Evolutionary conservation across 1,140 invertebrate species (phyloP), one percentile per base, ranked within the genome.

Genomic region (Lucilia sericata): DNA sequence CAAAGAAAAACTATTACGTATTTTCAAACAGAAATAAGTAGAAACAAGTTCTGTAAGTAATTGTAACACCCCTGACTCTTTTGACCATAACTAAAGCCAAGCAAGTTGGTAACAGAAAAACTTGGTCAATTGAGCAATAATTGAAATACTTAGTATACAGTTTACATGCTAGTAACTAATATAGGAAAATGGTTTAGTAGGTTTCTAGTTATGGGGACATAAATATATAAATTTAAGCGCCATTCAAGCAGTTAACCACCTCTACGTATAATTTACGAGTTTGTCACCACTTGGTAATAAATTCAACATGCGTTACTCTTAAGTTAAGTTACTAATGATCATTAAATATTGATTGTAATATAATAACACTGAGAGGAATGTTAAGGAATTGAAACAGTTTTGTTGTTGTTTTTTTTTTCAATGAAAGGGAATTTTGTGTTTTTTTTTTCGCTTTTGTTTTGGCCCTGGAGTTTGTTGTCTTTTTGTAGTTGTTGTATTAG

Each of bases 101-200:
- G 25, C 25, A 30, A 42, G 7, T 42, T 42, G 42, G 42, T 42
- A 42, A 42, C 42, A 8, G 42, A 42, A 42, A 8, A 42, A 42
- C 42, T 25, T 70, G 65, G 19, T n/a, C 65, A 70, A 70, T 70
- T 70, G 65, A 70, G 65, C 65, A 70, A 70, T 70, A 70, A 7
- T 3, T 70, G 4, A 2, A 70, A 19, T 70, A 70, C 65, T 70
- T 19, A 21, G 25, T 9, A 70, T 21, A 21, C 5, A 70, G 5
- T 10, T 25, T 70, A 0, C n/a, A n/a, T 60, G 14, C 13, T 60
- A 12, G 19, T 19, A 70, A 21, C n/a, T 21, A 55, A 55, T 12
- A 55, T 25, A 70, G 1, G 19, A 21, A 70, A 21, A 21, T 70
- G 25, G 65, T 70, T 70, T 70, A 70, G 10, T 70, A 70, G 65